Percentiles rank a stretch among this genome's conserved stretches.
Conservation (phyloP, 1,140 invertebrate genomes). For the Drosophila subobscura region DNA sequence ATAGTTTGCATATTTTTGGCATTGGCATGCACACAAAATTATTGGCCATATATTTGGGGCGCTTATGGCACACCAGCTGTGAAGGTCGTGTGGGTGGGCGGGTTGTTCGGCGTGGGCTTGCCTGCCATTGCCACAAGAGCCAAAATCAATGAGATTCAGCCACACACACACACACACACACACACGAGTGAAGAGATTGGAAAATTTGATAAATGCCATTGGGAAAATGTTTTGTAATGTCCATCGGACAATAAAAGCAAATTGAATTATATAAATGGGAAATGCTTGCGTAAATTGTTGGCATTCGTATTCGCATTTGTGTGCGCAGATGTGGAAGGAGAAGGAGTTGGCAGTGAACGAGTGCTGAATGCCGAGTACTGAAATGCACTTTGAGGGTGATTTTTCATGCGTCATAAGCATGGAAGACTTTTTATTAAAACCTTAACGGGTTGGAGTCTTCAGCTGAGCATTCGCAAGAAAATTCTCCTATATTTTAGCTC, state of each 20-base stretch:
- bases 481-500: not conserved
- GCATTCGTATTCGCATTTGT: slow-evolving; percentile 29
- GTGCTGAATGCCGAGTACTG: no score
- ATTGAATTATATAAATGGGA: slow-evolving; percentile 64
- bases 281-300: slow-evolving; percentile 31
- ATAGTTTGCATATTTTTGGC: slow-evolving; percentile 60
- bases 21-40: slow-evolving; percentile 68
- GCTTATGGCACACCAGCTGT: slow-evolving; percentile 48
- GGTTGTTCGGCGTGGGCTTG: slow-evolving; percentile 13
- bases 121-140: slow-evolving; percentile 46
- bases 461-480: not conserved
- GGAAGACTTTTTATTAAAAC: no score
- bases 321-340: slow-evolving; percentile 4
- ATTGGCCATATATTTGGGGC: slow-evolving; percentile 57
- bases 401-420: no score
- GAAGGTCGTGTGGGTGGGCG: slow-evolving; percentile 68
- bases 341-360: no score
- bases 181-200: slow-evolving; percentile 47
- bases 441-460: not conserved
- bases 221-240: slow-evolving; percentile 65
- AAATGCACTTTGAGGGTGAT: no score
- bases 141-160: slow-evolving; percentile 61
- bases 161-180: slow-evolving; percentile 7
- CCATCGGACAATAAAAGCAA: slow-evolving; percentile 62
- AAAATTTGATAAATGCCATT: slow-evolving; percentile 66